Conservation (phyloP, 2,888 invertebrate genomes). For the Coleophora flavipennella region DNA sequence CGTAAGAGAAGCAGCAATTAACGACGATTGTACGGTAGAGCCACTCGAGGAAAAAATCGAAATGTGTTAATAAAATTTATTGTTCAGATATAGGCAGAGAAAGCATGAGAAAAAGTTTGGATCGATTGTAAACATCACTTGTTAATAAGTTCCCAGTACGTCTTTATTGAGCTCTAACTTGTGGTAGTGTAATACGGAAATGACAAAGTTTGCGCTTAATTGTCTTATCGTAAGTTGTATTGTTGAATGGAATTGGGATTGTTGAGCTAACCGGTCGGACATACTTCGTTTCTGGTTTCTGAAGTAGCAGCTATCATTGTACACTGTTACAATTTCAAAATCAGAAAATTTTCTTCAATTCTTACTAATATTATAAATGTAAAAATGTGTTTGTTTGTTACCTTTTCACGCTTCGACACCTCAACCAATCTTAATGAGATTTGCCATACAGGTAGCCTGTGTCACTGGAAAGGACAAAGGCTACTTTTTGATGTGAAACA, state of each 20-base stretch:
- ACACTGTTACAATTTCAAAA: no score
- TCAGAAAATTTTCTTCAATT: no score
- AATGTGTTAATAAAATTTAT: constrained; percentile 66
- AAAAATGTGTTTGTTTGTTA: no score
- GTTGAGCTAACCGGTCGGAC: constrained; percentile 11
- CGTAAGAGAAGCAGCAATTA: constrained; percentile 66
- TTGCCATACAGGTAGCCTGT: no score
- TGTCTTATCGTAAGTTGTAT: constrained; percentile 19
- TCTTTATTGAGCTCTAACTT: constrained; percentile 35
- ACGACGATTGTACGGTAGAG: constrained; percentile 50
- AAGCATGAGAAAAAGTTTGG: constrained; percentile 48
- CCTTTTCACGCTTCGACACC: no score
- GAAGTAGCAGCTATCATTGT: no score
- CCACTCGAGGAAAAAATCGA: constrained; percentile 48
- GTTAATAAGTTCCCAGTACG: constrained; percentile 32
- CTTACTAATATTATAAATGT: no score
- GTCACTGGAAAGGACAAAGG: no score
- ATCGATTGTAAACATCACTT: constrained; percentile 46
- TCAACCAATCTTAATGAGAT: no score
- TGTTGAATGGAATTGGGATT: constrained; percentile 5
- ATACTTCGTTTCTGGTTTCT: constrained; percentile 2
- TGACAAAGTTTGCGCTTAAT: constrained; percentile 30
- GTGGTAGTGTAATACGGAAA: constrained; percentile 36
- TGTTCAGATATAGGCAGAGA: constrained; percentile 43
- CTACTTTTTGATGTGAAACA: no score